These are phyloP conservation scores for Pristionchus pacificus DNA, from an alignment of 1,140 invertebrate species.

Conservation along the genomic window DNA sequence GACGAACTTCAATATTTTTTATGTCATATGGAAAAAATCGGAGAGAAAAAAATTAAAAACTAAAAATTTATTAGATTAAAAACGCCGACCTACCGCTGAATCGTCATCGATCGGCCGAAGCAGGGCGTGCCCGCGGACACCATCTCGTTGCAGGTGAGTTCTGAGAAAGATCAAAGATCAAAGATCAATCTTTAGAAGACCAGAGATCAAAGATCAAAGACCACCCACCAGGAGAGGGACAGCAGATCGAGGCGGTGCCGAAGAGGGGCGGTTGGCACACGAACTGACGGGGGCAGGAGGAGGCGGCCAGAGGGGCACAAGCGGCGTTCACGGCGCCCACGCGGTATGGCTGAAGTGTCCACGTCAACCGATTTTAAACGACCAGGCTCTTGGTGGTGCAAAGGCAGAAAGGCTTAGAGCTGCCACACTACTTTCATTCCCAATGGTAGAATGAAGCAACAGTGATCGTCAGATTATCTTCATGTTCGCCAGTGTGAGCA, in stretches of 20 bases:
- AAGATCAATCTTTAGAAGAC: background rate
- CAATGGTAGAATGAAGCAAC: no score
- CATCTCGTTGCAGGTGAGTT: slow-evolving; percentile 38
- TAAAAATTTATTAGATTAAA: no score
- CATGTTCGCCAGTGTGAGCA: slow-evolving; percentile 24
- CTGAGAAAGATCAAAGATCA: slow-evolving; percentile 32
- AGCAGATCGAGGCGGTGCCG: slow-evolving; percentile 48
- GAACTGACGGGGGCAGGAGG: slow-evolving; percentile 50
- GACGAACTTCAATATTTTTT: no score
- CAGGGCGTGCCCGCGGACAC: slow-evolving; percentile 36
- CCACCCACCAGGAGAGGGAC: slow-evolving; percentile 42
- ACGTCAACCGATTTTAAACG: slow-evolving; percentile 1
- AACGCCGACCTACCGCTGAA: slow-evolving; percentile 35
- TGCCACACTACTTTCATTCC: no score
- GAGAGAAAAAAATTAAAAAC: slow-evolving; percentile 8
- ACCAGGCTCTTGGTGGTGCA: no score
- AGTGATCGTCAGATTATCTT: no score
- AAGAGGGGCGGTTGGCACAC: slow-evolving; percentile 48
- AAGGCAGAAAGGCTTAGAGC: no score
- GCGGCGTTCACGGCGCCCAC: slow-evolving; percentile 51
- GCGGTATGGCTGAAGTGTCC: slow-evolving; percentile 28
- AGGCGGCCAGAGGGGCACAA: slow-evolving; percentile 37
- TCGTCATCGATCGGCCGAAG: slow-evolving; percentile 27
- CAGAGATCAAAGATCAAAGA: slow-evolving; percentile 18
- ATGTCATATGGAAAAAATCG: background rate